Conservation (phyloP, 2,113 vertebrate species). For the Coregonus clupeaformis region DNA sequence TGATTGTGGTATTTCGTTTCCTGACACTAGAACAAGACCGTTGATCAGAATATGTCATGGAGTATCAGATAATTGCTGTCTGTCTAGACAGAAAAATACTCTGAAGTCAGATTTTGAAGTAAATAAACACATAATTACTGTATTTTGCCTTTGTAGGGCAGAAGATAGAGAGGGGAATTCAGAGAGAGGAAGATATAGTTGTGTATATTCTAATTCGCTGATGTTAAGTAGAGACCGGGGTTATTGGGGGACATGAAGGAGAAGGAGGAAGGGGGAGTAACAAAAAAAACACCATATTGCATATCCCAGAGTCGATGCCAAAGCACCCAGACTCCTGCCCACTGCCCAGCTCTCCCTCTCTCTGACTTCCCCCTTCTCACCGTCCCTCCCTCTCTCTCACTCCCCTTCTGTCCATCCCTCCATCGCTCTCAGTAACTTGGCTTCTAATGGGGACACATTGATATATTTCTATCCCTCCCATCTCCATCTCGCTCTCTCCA, state of each 20-base stretch:
- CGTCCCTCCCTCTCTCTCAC: not conserved
- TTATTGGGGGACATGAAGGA: too few species aligned
- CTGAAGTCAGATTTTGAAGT: too few species aligned
- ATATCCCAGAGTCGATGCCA: too few species aligned
- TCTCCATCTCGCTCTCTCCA: constrained; percentile 1
- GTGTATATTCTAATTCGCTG: not conserved
- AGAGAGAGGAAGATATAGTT: constrained; percentile 2
- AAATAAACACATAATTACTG: not conserved
- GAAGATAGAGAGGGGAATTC: not conserved
- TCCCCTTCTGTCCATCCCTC: not conserved
- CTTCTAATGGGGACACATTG: not conserved
- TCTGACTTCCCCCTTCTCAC: not conserved
- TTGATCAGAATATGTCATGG: too few species aligned
- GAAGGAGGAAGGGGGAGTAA: not conserved
- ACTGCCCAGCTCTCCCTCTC: not conserved
- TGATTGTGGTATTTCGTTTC: too few species aligned
- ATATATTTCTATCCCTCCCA: constrained; percentile 3
- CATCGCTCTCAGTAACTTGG: not conserved
- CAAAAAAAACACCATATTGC: not conserved
- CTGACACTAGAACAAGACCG: too few species aligned
- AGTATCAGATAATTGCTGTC: too few species aligned
- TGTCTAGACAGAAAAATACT: too few species aligned
- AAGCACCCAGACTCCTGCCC: too few species aligned
- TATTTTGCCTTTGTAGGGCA: not conserved
- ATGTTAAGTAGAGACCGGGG: too few species aligned